These are phyloP conservation scores for Cephalopholis sonnerati DNA, from an alignment of 2,113 vertebrate species.

Conservation along the genomic window DNA sequence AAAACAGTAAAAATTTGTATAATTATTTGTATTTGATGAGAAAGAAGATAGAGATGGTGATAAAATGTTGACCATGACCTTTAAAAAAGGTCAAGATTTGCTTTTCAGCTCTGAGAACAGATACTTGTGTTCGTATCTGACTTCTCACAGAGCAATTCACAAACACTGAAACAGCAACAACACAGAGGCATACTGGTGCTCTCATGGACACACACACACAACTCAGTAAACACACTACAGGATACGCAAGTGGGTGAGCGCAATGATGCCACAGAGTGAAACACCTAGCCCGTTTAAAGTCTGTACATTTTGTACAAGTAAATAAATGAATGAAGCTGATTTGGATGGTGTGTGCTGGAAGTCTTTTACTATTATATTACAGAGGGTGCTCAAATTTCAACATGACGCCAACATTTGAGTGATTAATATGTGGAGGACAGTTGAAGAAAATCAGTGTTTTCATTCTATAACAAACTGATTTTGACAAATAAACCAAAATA, in stretches of 20 bases:
- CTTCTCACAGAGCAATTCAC: conserved; percentile 11
- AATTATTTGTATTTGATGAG: no score
- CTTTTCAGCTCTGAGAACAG: conserved; percentile 28
- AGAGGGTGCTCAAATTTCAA: neutral
- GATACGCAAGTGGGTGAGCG: neutral
- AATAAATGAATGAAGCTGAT: neutral
- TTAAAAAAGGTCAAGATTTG: conserved; percentile 57
- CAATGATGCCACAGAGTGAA: neutral
- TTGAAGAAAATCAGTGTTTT: conserved; percentile 22
- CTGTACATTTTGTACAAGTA: neutral
- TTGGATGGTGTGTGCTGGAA: conserved; percentile 11
- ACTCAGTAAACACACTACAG: neutral
- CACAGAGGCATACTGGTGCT: conserved; percentile 2
- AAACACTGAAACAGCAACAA: conserved; percentile 24
- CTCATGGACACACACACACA: conserved; percentile 8
- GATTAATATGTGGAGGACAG: neutral
- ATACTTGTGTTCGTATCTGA: conserved; percentile 27
- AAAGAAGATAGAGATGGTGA: neutral
- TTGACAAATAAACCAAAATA: conserved; percentile 36
- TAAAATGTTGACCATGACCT: conserved; percentile 60
- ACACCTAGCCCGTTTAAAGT: neutral
- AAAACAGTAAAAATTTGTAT: conserved; percentile 9
- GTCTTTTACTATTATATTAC: neutral
- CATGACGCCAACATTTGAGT: neutral
- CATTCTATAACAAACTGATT: conserved; percentile 21